Base-by-base conservation (phyloP, 2,113 vertebrate species). In the Hemibagrus wyckioides region DNA sequence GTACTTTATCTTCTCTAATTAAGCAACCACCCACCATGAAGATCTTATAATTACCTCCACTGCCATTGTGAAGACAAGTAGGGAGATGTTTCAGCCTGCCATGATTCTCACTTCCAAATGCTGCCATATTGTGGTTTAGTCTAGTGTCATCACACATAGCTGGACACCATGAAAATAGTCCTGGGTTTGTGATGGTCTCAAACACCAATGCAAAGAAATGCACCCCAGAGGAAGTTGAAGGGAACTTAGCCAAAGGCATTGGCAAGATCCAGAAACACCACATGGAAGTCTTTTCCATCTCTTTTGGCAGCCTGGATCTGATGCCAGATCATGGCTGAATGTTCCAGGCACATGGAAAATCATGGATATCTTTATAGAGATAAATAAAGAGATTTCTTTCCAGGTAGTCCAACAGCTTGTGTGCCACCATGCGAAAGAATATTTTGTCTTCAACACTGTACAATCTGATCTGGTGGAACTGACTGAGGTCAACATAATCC, bases 261-360 rank as follows among this genome's bases (percentile, higher is more conserved):
- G 13, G 73, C 69, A 6, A 88, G 59, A 59, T 80, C 81, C 14
- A 84, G n/a, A 50, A 88, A 84, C 4, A 84, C 30, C 30, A 80
- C 30, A 39, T 84, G 56, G 17, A 84, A 57, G 56, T 84, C 54
- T 57, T 50, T 76, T 59, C 48, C 30, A 21, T 63, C 80, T 57
- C 48, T 82, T 54, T 87, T 87, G 9, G 56, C 69, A 39, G 25
- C 48, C 52, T 69, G n/a, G n/a, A 80, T 80, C 52, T 56, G n/a
- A 56, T 56, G 50, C 44, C 73, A 80, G 77, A 59, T 81, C 36
- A 80, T 80, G 30, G n/a, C 39, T 6, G 33, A 23, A 30, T 81
- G 85, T 41, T 89, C 85, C 59, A 87, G 14, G 50, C n/a, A 87
- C 0, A 80, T 77, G 8, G 77, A 87, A 44, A 77, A 59, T n/a